phyloP scores from a whole-genome alignment of 2,888 invertebrate genomes.

The Pseudococcus longispinus region DNA sequence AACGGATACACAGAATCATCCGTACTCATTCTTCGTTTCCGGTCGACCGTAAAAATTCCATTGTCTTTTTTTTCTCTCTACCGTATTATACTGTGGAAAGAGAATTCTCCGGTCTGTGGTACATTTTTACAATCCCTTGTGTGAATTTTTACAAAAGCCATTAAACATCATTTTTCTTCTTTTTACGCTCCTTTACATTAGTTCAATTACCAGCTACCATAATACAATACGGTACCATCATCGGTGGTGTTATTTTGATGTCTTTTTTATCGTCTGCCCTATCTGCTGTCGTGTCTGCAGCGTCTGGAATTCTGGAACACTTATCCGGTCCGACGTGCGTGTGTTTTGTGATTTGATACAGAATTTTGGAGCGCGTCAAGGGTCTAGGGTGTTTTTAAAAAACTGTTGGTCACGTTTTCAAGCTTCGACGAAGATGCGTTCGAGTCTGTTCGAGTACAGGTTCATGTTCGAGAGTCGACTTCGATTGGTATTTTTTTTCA shows the following conservation, averaged over 20 bases:
- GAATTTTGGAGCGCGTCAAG: not conserved
- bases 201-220: not conserved
- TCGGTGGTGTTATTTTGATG: not conserved
- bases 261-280: not conserved
- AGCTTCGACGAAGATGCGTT: not conserved
- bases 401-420: not conserved
- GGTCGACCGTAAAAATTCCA: conserved; percentile 20
- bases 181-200: not conserved
- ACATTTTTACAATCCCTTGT: not conserved
- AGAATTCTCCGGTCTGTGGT: not conserved
- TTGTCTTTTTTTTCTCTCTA: not conserved
- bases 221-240: not conserved
- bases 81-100: not conserved
- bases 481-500: not conserved
- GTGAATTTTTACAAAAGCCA: conserved; percentile 8
- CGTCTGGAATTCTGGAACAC: not conserved
- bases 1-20: not conserved
- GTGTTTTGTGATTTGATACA: not conserved
- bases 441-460: not conserved
- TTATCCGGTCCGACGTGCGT: not conserved
- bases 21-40: not conserved
- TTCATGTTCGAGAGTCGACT: not conserved
- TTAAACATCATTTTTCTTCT: not conserved
- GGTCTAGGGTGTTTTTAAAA: not conserved
- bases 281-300: not conserved